Percentiles rank a stretch among this genome's conserved stretches.
Evolutionary conservation across 2,888 invertebrate genomes (phyloP).

Genomic region (Tricholauxania praeusta): DNA sequence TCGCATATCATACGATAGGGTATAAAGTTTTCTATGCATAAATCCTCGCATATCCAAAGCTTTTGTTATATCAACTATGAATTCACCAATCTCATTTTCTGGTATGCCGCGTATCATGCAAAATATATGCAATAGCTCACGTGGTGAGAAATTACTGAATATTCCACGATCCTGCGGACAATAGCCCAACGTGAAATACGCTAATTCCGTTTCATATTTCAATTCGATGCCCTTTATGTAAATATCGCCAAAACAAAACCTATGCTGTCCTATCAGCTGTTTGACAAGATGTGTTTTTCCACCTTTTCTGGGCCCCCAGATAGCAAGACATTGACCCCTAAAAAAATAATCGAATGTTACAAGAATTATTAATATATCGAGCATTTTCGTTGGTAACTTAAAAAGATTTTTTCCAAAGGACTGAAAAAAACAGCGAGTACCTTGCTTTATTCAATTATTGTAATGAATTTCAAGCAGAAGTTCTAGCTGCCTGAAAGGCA

Average conservation of each 20-base stretch:
- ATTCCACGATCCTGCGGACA: constrained; percentile 80
- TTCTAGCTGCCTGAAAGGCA: no score
- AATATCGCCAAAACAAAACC: constrained; percentile 77
- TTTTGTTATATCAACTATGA: constrained; percentile 68
- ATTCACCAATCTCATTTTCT: constrained; percentile 48
- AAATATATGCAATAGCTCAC: constrained; percentile 75
- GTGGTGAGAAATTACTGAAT: constrained; percentile 75
- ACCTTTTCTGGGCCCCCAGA: constrained; percentile 83
- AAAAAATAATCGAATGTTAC: background rate
- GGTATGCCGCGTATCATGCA: constrained; percentile 74
- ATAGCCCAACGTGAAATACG: constrained; percentile 71
- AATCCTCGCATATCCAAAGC: constrained; percentile 73
- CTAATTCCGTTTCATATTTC: constrained; percentile 70
- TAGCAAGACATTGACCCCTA: constrained; percentile 78
- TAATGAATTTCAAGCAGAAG: no score
- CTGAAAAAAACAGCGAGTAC: background rate
- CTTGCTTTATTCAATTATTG: no score
- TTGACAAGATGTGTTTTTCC: constrained; percentile 88
- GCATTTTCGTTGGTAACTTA: background rate
- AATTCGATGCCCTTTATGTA: constrained; percentile 73
- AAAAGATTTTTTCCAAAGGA: background rate
- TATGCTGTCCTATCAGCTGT: constrained; percentile 85
- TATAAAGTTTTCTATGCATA: constrained; percentile 72
- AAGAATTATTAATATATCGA: no score
- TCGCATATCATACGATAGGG: constrained; percentile 77